Percentiles rank a stretch among this genome's conserved stretches.
These are phyloP conservation scores for Lethrus apterus DNA, from an alignment of 1,140 invertebrate species.

Conservation along the genomic window DNA sequence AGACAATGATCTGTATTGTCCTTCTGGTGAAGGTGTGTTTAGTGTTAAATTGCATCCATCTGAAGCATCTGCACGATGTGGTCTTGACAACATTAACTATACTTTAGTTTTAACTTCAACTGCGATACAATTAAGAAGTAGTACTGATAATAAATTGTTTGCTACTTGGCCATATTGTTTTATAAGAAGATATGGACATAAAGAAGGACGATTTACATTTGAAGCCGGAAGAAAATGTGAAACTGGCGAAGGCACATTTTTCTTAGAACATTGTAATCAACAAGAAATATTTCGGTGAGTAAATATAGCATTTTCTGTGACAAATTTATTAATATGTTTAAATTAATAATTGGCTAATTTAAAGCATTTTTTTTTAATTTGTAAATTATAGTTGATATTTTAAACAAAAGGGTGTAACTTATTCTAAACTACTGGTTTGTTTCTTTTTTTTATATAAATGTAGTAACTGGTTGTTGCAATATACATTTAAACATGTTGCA, in stretches of 20 bases:
- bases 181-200: constrained; percentile 76
- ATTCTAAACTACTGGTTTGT: no score
- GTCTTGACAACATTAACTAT: constrained; percentile 62
- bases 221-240: constrained; percentile 85
- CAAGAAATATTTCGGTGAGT: constrained; percentile 64
- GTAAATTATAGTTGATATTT: no score
- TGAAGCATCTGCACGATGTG: constrained; percentile 67
- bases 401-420: no score
- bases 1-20: constrained; percentile 80
- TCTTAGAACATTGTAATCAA: constrained; percentile 67
- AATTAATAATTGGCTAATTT: no score
- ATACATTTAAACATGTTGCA: no score
- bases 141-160: constrained; percentile 54
- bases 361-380: no score
- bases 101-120: constrained; percentile 63
- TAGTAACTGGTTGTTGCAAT: no score
- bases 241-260: constrained; percentile 78
- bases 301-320: neutral
- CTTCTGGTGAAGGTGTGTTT: constrained; percentile 70
- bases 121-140: constrained; percentile 63
- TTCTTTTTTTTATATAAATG: no score
- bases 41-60: constrained; percentile 69
- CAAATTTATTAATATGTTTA: no score
- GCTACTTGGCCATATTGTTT: constrained; percentile 83
- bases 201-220: constrained; percentile 76